Base-by-base conservation (phyloP, 2,797 vertebrate genomes). In the Cynodonichthys magdalenae region DNA sequence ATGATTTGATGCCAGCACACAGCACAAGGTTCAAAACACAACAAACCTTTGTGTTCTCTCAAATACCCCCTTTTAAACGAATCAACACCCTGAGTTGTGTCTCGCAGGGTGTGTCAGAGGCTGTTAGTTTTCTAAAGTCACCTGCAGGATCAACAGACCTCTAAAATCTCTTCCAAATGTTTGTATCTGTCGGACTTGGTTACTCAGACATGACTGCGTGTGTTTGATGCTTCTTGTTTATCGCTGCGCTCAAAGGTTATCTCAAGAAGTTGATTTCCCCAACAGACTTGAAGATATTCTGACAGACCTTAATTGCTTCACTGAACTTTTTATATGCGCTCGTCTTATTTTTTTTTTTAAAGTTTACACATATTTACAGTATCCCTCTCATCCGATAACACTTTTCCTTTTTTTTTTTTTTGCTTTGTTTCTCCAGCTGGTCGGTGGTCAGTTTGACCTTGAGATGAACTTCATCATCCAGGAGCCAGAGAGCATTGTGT, bases 381-480 rank as follows among this genome's bases (percentile, higher is more conserved):
- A 39, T 51, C 8, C 27, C n/a, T 29, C 3, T 31, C 2, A 12
- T 9, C 15, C 12, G 11, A 59, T 20, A 19, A 15, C 6, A 18
- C 4, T 3, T 20, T 3, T 4, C 28, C 36, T 4, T 20, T 19
- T 29, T n/a, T 28, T 31, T 6, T 7, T 46, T 15, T 51, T 19
- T 71, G 27, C 56, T 0, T 66, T 11, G 39, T 2, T 27, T 74
- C 14, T 81, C 66, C 91, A 99, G 98, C 89, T 99, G 57, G 97
- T 99, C 0, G 97, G 97, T 0, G 95, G 98, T 28, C 96, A 95
- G 52, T 99, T 99, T 90, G 98, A 99, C 91, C 91, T 98, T 83
- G 97, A 99, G 90, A 97, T 98, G 95, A 99, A 99, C 93, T 99
- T 99, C 72, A 97, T 99, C 86, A 99, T 99, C 83, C 97, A 99